These are phyloP conservation scores for Apogon hyalosoma DNA, from an alignment of 2,797 vertebrate genomes.

Conservation along the genomic window DNA sequence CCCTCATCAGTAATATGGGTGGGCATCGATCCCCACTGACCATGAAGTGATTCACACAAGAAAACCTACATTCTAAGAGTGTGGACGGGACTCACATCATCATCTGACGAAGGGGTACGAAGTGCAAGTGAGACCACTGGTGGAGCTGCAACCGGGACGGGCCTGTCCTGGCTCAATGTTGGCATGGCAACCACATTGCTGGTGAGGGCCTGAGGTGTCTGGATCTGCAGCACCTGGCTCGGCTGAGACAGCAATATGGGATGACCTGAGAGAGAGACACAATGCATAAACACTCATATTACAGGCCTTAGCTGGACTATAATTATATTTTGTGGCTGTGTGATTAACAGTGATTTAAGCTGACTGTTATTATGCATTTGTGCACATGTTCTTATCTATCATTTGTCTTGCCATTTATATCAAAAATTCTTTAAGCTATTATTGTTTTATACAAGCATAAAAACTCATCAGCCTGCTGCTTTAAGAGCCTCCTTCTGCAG, in stretches of 20 bases:
- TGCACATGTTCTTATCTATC: background rate
- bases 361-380: conserved; percentile 34
- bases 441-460: conserved; percentile 11
- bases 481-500: conserved; percentile 33
- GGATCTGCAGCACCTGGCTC: conserved; percentile 88
- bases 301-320: conserved; percentile 29
- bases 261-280: conserved; percentile 78
- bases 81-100: conserved; percentile 88
- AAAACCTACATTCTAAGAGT: background rate
- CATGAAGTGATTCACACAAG: background rate
- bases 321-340: conserved; percentile 41
- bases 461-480: conserved; percentile 12
- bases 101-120: conserved; percentile 73
- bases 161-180: conserved; percentile 76
- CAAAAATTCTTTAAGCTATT: conserved; percentile 4
- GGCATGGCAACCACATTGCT: conserved; percentile 82
- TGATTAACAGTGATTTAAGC: conserved; percentile 33
- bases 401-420: conserved; percentile 7
- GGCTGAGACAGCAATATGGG: conserved; percentile 88
- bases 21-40: background rate
- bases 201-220: conserved; percentile 82
- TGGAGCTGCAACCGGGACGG: conserved; percentile 60
- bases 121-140: conserved; percentile 67
- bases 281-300: conserved; percentile 46
- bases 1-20: background rate